Evolutionary conservation across 2,888 invertebrate genomes (phyloP), one percentile per base, ranked within the genome.

Genomic region (Homarus gammarus): DNA sequence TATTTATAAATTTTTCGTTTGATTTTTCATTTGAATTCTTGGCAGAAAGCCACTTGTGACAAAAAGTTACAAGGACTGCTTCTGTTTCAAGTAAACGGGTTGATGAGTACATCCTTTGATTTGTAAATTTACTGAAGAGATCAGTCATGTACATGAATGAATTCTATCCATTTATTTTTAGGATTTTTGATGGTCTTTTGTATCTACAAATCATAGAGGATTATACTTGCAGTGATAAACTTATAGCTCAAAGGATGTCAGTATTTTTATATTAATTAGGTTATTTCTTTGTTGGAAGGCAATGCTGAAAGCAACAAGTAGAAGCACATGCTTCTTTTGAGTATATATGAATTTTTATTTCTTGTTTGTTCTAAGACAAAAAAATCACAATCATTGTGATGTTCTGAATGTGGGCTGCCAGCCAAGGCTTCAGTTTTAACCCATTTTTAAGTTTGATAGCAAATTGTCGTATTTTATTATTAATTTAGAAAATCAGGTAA

Each of bases 331-430:
- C 78, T 85, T 85, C 64, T 75, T 77, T 77, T 68, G n/a, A 61
- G 68, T 49, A 68, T 38, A 44, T 22, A n/a, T n/a, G n/a, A n/a
- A 1, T 75, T 64, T n/a, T 84, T 56, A 68, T 77, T 84, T 84
- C 2, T n/a, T n/a, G n/a, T 40, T 73, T 84, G 51, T 61, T 84
- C 68, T 36, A 10, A 36, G 40, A 64, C 36, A 77, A 27, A 27
- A 51, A 44, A 18, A 33, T 78, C 78, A 85, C 68, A 77, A 44
- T 56, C 56, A 64, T 38, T 61, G 31, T 85, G 85, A 49, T 85
- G 70, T 18, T 77, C 33, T 85, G 85, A 85, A 68, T 85, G 77
- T 85, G 44, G 77, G 77, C 85, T 85, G 85, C 64, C 70, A 73
- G 72, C 75, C 36, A 51, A 84, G 38, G 84, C 84, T 84, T 51